phyloP scores from a whole-genome alignment of 1,140 invertebrate species.

The Gonatopus flavifemur region DNA sequence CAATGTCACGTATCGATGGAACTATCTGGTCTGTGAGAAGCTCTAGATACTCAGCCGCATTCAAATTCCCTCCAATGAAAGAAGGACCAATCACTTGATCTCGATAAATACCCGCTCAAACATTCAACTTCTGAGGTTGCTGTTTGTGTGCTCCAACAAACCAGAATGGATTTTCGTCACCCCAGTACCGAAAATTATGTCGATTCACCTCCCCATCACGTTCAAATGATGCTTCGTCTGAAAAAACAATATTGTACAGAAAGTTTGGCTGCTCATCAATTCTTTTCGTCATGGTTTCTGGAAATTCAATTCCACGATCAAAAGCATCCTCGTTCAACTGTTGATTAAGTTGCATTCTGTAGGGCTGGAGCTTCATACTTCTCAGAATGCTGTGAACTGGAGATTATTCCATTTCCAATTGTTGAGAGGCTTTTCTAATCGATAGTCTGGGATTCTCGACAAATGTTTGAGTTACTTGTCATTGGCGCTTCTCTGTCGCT shows the following conservation, averaged over 20 bases:
- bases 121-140: constrained; percentile 21
- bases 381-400: constrained; percentile 4
- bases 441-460: constrained; percentile 2
- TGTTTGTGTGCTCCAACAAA: constrained; percentile 12
- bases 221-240: constrained; percentile 13
- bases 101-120: constrained; percentile 28
- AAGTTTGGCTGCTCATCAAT: not conserved
- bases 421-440: not conserved
- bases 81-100: constrained; percentile 22
- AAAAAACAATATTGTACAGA: constrained; percentile 14
- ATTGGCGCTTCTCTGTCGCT: constrained; percentile 5
- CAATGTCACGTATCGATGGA: not conserved
- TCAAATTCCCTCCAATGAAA: constrained; percentile 28
- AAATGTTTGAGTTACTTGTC: not conserved
- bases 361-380: constrained; percentile 3
- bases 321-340: constrained; percentile 4
- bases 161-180: constrained; percentile 4
- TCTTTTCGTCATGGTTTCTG: constrained; percentile 3
- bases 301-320: constrained; percentile 4
- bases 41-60: constrained; percentile 19
- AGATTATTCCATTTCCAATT: not conserved
- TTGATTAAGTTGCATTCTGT: constrained; percentile 1
- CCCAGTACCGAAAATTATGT: too few relatives aligned
- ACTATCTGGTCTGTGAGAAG: constrained; percentile 19
- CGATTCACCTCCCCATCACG: constrained; percentile 9